phyloP scores from a whole-genome alignment of 2,797 vertebrate genomes.

The Pogonophryne albipinna region DNA sequence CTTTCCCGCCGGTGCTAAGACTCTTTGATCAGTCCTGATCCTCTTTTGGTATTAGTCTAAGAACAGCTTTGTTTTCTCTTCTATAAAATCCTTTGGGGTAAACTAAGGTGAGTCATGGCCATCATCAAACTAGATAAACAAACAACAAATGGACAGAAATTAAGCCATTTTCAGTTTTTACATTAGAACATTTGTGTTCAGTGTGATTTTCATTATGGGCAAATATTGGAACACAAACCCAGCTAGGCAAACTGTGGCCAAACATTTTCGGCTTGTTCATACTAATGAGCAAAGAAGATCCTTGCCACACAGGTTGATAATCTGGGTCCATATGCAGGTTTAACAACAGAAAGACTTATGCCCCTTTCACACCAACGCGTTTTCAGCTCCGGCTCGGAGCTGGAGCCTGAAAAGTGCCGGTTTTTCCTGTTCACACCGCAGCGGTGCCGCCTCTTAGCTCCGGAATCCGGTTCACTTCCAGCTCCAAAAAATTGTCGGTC shows the following conservation, averaged over 20 bases:
- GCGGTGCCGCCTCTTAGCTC: too few relatives aligned
- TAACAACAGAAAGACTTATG: constrained; percentile 27
- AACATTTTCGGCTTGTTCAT: neutral
- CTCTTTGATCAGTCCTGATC: constrained; percentile 46
- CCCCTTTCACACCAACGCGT: too few relatives aligned
- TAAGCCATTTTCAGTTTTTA: neutral
- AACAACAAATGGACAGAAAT: neutral
- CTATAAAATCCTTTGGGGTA: constrained; percentile 5
- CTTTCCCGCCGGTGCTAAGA: constrained; percentile 36
- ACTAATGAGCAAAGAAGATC: constrained; percentile 1
- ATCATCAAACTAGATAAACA: constrained; percentile 9
- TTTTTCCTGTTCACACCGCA: too few relatives aligned
- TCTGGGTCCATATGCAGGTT: neutral
- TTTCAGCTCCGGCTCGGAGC: too few relatives aligned
- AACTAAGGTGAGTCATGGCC: neutral
- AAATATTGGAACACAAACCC: constrained; percentile 13
- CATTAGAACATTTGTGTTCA: neutral
- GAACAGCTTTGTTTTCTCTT: constrained; percentile 37
- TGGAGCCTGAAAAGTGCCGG: too few relatives aligned
- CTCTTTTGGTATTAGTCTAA: constrained; percentile 48
- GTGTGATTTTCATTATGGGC: neutral
- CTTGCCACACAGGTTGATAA: constrained; percentile 37
- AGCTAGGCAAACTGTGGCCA: constrained; percentile 1
- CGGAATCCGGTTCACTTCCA: too few relatives aligned
- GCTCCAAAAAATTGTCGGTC: too few relatives aligned